Conservation (phyloP, 2,888 invertebrate species). For the Trachelus iudaicus region DNA sequence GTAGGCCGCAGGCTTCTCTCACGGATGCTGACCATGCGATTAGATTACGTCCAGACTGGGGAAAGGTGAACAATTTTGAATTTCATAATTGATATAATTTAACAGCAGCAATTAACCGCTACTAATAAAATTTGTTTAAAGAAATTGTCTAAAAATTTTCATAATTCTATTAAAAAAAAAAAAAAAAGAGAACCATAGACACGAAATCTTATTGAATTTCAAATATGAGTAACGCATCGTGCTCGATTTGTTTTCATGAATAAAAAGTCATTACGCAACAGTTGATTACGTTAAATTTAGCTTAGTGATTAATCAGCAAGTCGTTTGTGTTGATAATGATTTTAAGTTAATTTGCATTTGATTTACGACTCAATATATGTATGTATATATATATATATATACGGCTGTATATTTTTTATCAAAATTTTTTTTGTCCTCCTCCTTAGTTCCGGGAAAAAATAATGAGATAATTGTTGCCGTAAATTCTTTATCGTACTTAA, state of each 20-base stretch:
- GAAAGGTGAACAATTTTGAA: constrained; percentile 69
- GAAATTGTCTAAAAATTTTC: not conserved
- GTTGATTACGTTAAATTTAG: not conserved
- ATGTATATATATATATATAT: no score
- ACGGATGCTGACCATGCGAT: constrained; percentile 75
- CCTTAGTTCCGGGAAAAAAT: not conserved
- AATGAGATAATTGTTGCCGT: not conserved
- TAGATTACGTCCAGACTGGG: constrained; percentile 73
- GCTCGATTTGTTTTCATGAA: not conserved
- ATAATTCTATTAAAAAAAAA: not conserved
- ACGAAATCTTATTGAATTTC: not conserved
- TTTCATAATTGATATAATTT: not conserved
- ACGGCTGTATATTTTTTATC: not conserved
- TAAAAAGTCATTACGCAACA: not conserved
- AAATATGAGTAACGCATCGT: not conserved
- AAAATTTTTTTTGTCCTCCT: not conserved
- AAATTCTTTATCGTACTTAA: not conserved
- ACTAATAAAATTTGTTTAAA: not conserved
- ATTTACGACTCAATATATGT: not conserved
- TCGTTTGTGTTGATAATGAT: not conserved
- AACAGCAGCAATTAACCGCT: not conserved
- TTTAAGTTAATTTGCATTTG: not conserved
- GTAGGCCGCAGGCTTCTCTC: constrained; percentile 73
- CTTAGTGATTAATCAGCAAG: not conserved
- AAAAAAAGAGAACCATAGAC: not conserved